Evolutionary conservation across 2,113 vertebrate species (phyloP).

Genomic region (Halcyon senegalensis): DNA sequence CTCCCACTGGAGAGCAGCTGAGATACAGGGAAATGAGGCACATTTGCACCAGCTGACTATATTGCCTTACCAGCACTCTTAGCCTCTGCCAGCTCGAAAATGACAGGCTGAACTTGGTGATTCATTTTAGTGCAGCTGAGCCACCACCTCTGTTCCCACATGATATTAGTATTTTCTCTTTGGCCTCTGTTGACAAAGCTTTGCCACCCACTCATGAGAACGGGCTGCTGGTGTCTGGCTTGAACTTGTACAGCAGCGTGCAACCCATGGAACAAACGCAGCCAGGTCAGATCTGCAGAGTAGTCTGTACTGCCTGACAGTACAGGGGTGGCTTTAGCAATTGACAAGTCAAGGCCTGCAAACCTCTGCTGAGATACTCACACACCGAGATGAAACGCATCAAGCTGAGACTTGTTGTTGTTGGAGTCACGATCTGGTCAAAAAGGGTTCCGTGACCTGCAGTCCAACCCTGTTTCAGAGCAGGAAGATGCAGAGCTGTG

Average conservation of each 20-base stretch:
- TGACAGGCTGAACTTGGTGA: not conserved
- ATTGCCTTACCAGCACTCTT: not conserved
- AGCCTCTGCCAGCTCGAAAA: not conserved
- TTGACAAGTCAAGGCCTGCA: not conserved
- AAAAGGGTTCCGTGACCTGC: not conserved
- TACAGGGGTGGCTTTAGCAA: not conserved
- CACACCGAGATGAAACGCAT: not conserved
- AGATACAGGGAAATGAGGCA: not conserved
- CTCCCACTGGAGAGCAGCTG: not conserved
- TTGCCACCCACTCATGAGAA: not conserved
- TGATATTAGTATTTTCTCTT: not conserved
- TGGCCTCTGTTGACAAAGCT: conserved; percentile 8
- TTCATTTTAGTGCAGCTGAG: not conserved
- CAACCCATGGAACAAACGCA: not conserved
- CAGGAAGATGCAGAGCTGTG: not conserved
- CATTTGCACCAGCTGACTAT: not conserved
- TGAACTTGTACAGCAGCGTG: fast-evolving
- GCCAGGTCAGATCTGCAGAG: not conserved
- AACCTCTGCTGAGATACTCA: not conserved
- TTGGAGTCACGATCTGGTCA: not conserved
- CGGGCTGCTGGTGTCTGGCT: not conserved
- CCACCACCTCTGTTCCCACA: not conserved
- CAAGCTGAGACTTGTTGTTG: not conserved
- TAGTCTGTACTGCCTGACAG: not conserved
- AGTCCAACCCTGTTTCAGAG: not conserved